Percentiles rank a stretch among this genome's conserved stretches.
phyloP scores from a whole-genome alignment of 2,113 vertebrate species.

The Turdus rufiventris region DNA sequence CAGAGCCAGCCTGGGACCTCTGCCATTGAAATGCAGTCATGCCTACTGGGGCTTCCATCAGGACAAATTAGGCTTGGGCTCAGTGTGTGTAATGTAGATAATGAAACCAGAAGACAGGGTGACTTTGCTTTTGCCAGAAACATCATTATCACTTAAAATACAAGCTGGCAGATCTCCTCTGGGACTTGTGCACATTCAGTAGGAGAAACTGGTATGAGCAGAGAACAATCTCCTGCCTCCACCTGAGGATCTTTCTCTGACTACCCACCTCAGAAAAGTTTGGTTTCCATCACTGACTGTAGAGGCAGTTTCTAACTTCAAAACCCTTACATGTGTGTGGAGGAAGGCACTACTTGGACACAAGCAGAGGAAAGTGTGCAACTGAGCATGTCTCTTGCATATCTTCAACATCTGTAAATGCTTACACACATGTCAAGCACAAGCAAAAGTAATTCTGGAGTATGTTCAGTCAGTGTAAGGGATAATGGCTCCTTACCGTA shows the following conservation, averaged over 20 bases:
- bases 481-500: background rate
- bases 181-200: background rate
- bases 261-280: background rate
- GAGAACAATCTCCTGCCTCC: background rate
- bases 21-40: background rate
- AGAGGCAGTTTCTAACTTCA: background rate
- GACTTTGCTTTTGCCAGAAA: background rate
- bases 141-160: background rate
- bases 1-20: background rate
- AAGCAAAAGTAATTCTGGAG: constrained; percentile 30
- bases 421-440: constrained; percentile 10
- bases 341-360: background rate
- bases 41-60: background rate
- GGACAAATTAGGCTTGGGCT: background rate
- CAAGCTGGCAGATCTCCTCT: background rate
- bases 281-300: background rate
- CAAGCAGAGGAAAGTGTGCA: background rate
- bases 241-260: background rate
- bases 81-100: background rate
- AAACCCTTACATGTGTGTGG: background rate
- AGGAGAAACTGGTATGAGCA: background rate
- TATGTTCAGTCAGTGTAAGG: constrained; percentile 1
- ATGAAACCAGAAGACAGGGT: background rate
- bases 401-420: constrained; percentile 27
- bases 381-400: background rate